Evolutionary conservation across 2,888 invertebrate species (phyloP).

Genomic region (Eristalis arbustorum): DNA sequence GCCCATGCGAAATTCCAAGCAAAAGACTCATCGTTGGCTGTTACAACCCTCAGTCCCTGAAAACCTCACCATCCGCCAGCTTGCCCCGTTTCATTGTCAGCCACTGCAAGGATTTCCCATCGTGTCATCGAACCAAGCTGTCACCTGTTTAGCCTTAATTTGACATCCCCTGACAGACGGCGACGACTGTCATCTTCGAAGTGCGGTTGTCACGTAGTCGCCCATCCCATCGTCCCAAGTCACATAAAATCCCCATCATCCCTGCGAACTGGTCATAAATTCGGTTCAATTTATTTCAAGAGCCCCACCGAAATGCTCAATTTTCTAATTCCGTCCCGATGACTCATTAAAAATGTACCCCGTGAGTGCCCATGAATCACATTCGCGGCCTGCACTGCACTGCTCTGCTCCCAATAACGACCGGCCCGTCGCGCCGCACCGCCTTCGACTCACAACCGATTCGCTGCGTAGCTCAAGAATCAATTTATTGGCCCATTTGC

Average conservation of each 20-base stretch:
- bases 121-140: too few relatives aligned
- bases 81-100: too few relatives aligned
- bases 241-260: not conserved
- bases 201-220: too few relatives aligned
- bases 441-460: not conserved
- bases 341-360: conserved; percentile 36
- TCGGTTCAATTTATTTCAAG: not conserved
- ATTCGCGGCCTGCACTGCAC: conserved; percentile 10
- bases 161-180: too few relatives aligned
- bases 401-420: conserved; percentile 8
- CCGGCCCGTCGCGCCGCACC: not conserved
- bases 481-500: conserved; percentile 54
- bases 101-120: not conserved
- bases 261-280: not conserved
- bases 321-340: conserved; percentile 26
- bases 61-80: too few relatives aligned
- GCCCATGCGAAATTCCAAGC: too few relatives aligned
- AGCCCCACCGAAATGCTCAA: not conserved
- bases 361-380: conserved; percentile 52
- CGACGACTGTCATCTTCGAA: too few relatives aligned
- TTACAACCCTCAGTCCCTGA: too few relatives aligned
- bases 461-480: not conserved
- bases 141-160: too few relatives aligned
- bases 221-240: not conserved
- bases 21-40: too few relatives aligned